Evolutionary conservation across 2,888 invertebrate genomes (phyloP).

Genomic region (Therioaphis trifolii): DNA sequence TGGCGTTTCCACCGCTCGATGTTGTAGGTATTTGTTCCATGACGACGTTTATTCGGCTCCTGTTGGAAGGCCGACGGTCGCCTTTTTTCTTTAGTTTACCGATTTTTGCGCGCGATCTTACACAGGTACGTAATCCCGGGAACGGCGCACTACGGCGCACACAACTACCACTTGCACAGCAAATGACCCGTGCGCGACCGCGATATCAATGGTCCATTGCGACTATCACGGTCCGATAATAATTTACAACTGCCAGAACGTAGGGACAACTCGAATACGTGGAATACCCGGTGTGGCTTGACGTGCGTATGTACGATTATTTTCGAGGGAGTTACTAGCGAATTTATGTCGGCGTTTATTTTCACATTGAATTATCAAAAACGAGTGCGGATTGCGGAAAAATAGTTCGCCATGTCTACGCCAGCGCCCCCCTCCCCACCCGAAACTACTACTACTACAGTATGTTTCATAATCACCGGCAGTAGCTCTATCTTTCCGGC

Average conservation of each 20-base stretch:
- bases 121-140: slow-evolving; percentile 34
- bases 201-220: slow-evolving; percentile 56
- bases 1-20: slow-evolving; percentile 49
- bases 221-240: slow-evolving; percentile 21
- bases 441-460: slow-evolving; percentile 5
- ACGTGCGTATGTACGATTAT: slow-evolving; percentile 16
- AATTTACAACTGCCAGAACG: slow-evolving; percentile 11
- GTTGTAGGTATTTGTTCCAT: slow-evolving; percentile 59
- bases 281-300: slow-evolving; percentile 22
- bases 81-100: slow-evolving; percentile 62
- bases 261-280: neutral
- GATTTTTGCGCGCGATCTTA: slow-evolving; percentile 54
- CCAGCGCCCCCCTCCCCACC: slow-evolving; percentile 58
- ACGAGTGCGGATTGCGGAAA: slow-evolving; percentile 61
- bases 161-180: slow-evolving; percentile 26
- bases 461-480: neutral
- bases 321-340: slow-evolving; percentile 39
- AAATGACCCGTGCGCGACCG: slow-evolving; percentile 56
- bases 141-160: slow-evolving; percentile 20
- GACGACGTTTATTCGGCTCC: slow-evolving; percentile 62
- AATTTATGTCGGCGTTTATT: slow-evolving; percentile 26
- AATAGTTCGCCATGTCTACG: slow-evolving; percentile 64
- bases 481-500: slow-evolving; percentile 34
- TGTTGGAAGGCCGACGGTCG: slow-evolving; percentile 62
- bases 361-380: slow-evolving; percentile 56